Evolutionary conservation across 2,113 vertebrate species (phyloP), one percentile per base, ranked within the genome.

Genomic region (Candoia aspera): DNA sequence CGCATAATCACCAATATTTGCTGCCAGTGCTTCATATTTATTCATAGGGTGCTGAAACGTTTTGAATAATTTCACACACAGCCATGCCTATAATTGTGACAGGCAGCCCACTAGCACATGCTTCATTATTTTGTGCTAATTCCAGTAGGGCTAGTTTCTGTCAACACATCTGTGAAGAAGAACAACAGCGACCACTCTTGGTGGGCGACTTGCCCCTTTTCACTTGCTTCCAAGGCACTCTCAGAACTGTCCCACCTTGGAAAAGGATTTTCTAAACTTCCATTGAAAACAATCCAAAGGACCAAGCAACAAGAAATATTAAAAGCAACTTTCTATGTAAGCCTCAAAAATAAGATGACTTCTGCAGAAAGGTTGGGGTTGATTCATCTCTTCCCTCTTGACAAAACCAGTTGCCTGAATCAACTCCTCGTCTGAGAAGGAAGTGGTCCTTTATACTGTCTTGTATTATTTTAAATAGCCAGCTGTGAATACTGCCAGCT

Each of bases 41-140:
- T 95, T 95, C 93, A 96, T 88, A 95, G 57, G 55, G 90, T 94
- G 37, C 91, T 94, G 86, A 96, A 83, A 91, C 94, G 93, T 94
- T 96, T 95, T 97, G 93, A 96, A 96, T 89, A 95, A 95, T 96
- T 97, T 96, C 93, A 96, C 3, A 93, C 88, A 62, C 94, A 97
- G 96, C 94, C 94, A 93, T 96, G 94, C 86, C 62, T 8, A 0
- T 97, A 97, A 96, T 95, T 97, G 59, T 96, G 95, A 96, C 94
- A 96, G 93, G 90, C 95, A 96, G 93, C 96, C 92, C 96, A 96
- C 88, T 89, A 97, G 89, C 92, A 96, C 90, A 94, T 94, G 91
- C 88, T 96, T 96, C 95, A 95, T 94, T 96, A 94, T 29, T 91
- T 85, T 46, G 15, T 91, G 84, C 95, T 96, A 97, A 96, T 95